Evolutionary conservation across 1,140 invertebrate genomes (phyloP), one percentile per base, ranked within the genome.

Genomic region (Drosophila nebulosa): DNA sequence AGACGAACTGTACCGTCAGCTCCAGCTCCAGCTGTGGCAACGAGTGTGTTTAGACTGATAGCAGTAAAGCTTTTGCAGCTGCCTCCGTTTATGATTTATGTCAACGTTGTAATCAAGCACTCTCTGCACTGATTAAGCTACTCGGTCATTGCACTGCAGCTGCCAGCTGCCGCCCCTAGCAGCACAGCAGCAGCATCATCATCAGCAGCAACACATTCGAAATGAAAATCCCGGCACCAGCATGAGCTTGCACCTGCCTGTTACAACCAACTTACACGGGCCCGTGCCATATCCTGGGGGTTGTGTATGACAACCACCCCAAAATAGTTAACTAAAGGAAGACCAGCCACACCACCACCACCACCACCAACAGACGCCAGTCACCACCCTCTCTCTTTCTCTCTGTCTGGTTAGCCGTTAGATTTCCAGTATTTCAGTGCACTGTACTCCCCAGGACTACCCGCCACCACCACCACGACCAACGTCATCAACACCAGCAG

Each of bases 281-380:
- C 76, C 72, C 81, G 81, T 86, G 81, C 81, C 81, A 85, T 22
- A 83, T 86, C 81, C 81, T 88, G 83, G 83, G 83, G 81, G 81
- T 86, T 86, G 81, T 58, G 30, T 18, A 21, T 63, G 61, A 58
- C 63, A 85, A 64, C 80, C 80, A 85, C 80, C 80, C 80, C 74
- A 85, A 76, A 74, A 68, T n/a, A n/a, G n/a, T n/a, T n/a, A 39
- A 16, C 6, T 5, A 16, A 60, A 64, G 42, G 51, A 53, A 14
- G 27, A 61, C 21, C 79, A 83, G 66, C 79, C 83, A 50, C 69
- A 30, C 27, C 27, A 30, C 6, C 27, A 30, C 6, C 27, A 30
- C 6, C 26, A 27, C 7, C 64, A 73, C 35, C 56, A 64, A 6
- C 21, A n/a, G n/a, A n/a, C n/a, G n/a, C 65, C 16, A 42, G 26